Percentiles rank a stretch among this genome's conserved stretches.
Evolutionary conservation across 1,140 invertebrate genomes (phyloP).

Genomic region (Zaprionus africanus): DNA sequence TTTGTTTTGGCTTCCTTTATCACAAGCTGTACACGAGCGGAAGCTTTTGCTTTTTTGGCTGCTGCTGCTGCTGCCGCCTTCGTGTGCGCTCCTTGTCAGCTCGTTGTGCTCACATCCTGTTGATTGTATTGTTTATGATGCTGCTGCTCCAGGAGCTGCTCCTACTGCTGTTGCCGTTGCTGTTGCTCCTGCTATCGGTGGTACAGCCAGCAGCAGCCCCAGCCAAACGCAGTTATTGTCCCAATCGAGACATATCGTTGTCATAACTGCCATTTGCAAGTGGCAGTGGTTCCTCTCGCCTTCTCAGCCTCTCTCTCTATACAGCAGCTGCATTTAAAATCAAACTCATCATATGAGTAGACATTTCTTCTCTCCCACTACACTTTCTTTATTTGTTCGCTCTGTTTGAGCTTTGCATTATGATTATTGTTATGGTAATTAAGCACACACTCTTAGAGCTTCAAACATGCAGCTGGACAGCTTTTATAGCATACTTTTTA

Average conservation of each 20-base stretch:
- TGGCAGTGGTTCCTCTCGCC: conserved; percentile 4
- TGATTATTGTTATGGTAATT: conserved; percentile 50
- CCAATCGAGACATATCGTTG: conserved; percentile 9
- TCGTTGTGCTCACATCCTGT: conserved; percentile 51
- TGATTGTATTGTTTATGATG: conserved; percentile 59
- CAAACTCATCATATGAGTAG: conserved; percentile 6
- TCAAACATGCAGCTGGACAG: background rate
- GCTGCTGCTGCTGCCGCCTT: background rate
- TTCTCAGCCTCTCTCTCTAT: background rate
- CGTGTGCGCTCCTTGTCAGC: conserved; percentile 23
- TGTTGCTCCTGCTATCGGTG: conserved; percentile 14
- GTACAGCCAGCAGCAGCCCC: conserved; percentile 5
- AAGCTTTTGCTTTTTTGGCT: conserved; percentile 33
- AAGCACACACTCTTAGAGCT: conserved; percentile 14
- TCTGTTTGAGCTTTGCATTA: conserved; percentile 19
- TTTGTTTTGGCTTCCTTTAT: conserved; percentile 36
- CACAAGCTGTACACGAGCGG: conserved; percentile 25
- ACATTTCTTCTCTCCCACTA: background rate
- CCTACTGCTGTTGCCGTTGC: background rate
- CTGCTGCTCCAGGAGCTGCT: conserved; percentile 23
- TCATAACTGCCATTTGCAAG: conserved; percentile 39
- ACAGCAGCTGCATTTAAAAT: conserved; percentile 18
- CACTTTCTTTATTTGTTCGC: conserved; percentile 1
- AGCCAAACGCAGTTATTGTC: background rate
- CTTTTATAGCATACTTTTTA: conserved; percentile 36